These are phyloP conservation scores for Fragum fragum DNA, from an alignment of 2,888 invertebrate genomes.

Conservation along the genomic window DNA sequence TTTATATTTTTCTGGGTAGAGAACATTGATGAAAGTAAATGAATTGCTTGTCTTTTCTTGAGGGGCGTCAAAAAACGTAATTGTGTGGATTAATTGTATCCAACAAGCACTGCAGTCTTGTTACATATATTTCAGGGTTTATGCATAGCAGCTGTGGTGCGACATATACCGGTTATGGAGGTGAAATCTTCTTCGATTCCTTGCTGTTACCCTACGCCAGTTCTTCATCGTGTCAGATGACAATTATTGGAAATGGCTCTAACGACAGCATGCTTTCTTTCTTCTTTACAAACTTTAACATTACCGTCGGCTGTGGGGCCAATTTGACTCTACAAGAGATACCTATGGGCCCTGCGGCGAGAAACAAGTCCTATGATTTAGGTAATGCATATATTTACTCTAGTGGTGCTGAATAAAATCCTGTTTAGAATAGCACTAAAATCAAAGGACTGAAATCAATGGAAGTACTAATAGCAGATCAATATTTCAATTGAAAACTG, in stretches of 20 bases:
- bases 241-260: conserved; percentile 43
- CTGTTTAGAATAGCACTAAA: no score
- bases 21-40: no score
- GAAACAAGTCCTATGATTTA: conserved; percentile 3
- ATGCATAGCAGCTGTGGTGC: conserved; percentile 47
- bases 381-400: background rate
- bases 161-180: conserved; percentile 45
- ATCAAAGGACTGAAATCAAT: no score
- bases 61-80: no score
- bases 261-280: conserved; percentile 47
- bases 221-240: conserved; percentile 36
- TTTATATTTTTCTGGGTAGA: no score
- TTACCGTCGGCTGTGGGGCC: conserved; percentile 40
- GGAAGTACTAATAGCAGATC: no score
- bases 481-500: no score
- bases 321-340: conserved; percentile 37
- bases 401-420: no score
- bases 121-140: conserved; percentile 28
- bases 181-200: conserved; percentile 41
- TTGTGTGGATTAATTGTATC: no score
- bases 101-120: no score
- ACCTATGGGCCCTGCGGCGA: background rate
- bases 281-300: conserved; percentile 49
- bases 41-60: no score
- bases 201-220: conserved; percentile 8